These are phyloP conservation scores for Lysandra bellargus DNA, from an alignment of 2,888 invertebrate species.

Conservation along the genomic window DNA sequence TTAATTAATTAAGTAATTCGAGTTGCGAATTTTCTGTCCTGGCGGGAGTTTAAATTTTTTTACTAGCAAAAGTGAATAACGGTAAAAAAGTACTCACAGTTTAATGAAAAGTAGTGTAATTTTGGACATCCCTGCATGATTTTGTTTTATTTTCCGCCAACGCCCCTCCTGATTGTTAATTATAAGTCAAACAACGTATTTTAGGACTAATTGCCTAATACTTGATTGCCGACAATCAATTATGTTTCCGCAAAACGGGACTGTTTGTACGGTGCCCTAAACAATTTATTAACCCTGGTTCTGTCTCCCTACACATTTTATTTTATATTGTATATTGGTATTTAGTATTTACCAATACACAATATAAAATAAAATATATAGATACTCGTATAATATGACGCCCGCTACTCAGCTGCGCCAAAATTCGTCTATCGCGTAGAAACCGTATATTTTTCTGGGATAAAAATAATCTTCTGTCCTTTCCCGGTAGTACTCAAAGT, in stretches of 20 bases:
- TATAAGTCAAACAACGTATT: slow-evolving; percentile 1
- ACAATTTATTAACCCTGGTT: not conserved
- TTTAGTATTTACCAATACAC: too few relatives aligned
- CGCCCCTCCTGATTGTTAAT: not conserved
- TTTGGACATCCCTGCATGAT: not conserved
- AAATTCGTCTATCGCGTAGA: not conserved
- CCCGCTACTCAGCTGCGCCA: not conserved
- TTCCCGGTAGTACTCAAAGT: too few relatives aligned
- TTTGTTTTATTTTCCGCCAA: not conserved
- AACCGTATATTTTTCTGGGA: too few relatives aligned
- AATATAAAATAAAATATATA: not conserved
- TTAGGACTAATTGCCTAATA: slow-evolving; percentile 9
- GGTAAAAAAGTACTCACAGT: too few relatives aligned
- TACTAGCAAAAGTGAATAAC: too few relatives aligned
- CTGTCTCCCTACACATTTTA: too few relatives aligned
- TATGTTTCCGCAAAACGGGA: not conserved
- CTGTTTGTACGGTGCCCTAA: not conserved
- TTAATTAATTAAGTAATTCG: too few relatives aligned
- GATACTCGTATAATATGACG: not conserved
- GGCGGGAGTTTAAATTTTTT: too few relatives aligned
- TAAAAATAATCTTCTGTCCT: too few relatives aligned
- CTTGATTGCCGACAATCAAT: slow-evolving; percentile 3
- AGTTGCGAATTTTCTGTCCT: too few relatives aligned
- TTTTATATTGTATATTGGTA: too few relatives aligned
- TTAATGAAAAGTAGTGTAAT: not conserved